phyloP scores from a whole-genome alignment of 2,113 vertebrate species.

The Gobio gobio region DNA sequence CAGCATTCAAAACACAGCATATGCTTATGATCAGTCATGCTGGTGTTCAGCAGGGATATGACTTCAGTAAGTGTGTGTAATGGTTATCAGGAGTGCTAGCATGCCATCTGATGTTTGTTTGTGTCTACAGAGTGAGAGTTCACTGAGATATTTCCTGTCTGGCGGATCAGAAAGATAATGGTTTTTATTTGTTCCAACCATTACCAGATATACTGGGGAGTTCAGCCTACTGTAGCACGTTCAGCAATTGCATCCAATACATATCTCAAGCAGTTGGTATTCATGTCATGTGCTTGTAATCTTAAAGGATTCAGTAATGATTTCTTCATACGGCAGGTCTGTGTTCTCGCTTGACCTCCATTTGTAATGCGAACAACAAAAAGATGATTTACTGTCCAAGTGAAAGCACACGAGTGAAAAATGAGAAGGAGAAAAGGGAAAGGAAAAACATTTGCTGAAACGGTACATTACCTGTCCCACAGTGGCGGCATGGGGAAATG shows the following conservation, averaged over 20 bases:
- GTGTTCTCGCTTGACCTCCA: constrained; percentile 33
- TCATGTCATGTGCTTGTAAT: constrained; percentile 22
- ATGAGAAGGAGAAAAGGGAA: constrained; percentile 12
- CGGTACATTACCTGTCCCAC: constrained; percentile 29
- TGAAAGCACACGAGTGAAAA: constrained; percentile 34
- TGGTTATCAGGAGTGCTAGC: constrained; percentile 2
- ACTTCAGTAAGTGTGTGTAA: constrained; percentile 19
- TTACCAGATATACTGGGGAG: not conserved
- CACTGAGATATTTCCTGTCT: constrained; percentile 30
- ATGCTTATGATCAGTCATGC: constrained; percentile 12
- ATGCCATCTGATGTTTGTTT: constrained; percentile 41
- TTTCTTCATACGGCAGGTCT: constrained; percentile 22
- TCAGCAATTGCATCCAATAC: not conserved
- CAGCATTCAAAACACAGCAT: constrained; percentile 5
- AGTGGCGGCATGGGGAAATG: constrained; percentile 14
- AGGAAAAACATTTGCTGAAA: constrained; percentile 23
- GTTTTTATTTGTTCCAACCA: constrained; percentile 4
- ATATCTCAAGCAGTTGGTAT: not conserved
- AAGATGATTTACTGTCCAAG: constrained; percentile 24
- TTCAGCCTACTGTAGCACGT: constrained; percentile 4
- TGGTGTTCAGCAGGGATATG: not conserved
- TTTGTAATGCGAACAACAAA: constrained; percentile 30
- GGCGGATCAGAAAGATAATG: constrained; percentile 34
- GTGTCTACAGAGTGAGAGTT: constrained; percentile 26
- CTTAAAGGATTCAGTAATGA: constrained; percentile 27